A percentile compares a stretch with the other conserved stretches of the same genome.
Evolutionary conservation across 2,797 vertebrate genomes (phyloP).

Genomic region (Uromys caudimaculatus): DNA sequence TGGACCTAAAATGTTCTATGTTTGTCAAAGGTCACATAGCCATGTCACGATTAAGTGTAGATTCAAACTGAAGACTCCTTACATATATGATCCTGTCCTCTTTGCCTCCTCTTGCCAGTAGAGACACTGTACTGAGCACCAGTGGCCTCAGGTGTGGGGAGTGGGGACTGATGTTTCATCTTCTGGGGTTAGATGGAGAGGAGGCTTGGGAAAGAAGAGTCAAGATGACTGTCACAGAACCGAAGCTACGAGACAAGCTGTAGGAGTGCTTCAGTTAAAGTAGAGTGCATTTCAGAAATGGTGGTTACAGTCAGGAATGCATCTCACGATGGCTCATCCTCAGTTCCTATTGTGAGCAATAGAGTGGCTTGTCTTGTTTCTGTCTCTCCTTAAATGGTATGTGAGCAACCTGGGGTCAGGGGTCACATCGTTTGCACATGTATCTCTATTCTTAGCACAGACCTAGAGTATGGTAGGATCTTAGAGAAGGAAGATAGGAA

Average conservation of each 20-base stretch:
- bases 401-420: background rate
- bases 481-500: background rate
- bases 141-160: background rate
- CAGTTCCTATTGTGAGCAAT: background rate
- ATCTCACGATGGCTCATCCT: background rate
- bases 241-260: background rate
- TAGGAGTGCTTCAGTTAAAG: background rate
- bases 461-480: background rate
- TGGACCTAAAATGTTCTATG: background rate
- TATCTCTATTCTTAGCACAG: background rate
- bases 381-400: background rate
- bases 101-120: background rate
- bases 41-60: background rate
- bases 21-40: background rate
- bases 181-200: background rate
- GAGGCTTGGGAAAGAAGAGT: background rate
- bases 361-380: background rate
- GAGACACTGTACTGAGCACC: background rate
- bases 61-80: constrained; percentile 20
- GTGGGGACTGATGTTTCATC: background rate
- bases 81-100: background rate
- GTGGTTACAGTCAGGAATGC: background rate
- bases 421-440: background rate
- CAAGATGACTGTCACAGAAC: background rate
- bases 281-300: background rate